Conservation (phyloP, 2,888 invertebrate species). For the Ptilodon capucinus region DNA sequence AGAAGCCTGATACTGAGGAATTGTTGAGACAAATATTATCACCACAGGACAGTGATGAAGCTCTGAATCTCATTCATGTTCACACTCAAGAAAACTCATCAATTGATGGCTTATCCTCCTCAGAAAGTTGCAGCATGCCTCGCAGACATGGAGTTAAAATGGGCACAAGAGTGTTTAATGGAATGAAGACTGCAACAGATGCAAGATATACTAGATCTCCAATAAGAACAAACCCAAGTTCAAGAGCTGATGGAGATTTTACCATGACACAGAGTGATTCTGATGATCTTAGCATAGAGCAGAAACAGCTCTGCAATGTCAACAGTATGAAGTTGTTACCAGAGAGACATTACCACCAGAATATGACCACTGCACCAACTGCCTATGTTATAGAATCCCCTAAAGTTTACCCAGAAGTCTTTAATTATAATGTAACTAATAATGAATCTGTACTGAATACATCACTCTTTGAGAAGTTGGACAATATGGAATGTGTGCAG, state of each 20-base stretch:
- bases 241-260: slow-evolving; percentile 65
- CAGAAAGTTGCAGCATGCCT: slow-evolving; percentile 76
- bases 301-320: slow-evolving; percentile 75
- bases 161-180: slow-evolving; percentile 87
- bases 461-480: slow-evolving; percentile 87
- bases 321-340: slow-evolving; percentile 77
- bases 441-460: slow-evolving; percentile 83
- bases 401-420: slow-evolving; percentile 73
- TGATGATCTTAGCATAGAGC: slow-evolving; percentile 70
- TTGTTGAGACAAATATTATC: slow-evolving; percentile 64
- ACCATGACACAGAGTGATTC: slow-evolving; percentile 74
- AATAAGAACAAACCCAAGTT: slow-evolving; percentile 42
- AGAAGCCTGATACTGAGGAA: slow-evolving; percentile 81
- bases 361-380: slow-evolving; percentile 53
- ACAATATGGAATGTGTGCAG: slow-evolving; percentile 86
- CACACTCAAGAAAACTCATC: slow-evolving; percentile 62
- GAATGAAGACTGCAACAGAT: slow-evolving; percentile 57
- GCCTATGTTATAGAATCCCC: slow-evolving; percentile 80
- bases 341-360: slow-evolving; percentile 68
- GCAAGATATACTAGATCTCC: slow-evolving; percentile 51
- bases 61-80: slow-evolving; percentile 38
- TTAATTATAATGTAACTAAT: slow-evolving; percentile 63
- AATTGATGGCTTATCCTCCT: slow-evolving; percentile 74
- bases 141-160: slow-evolving; percentile 87
- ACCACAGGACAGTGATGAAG: slow-evolving; percentile 58